Conservation (phyloP, 2,113 vertebrate species). For the Prunella himalayana region DNA sequence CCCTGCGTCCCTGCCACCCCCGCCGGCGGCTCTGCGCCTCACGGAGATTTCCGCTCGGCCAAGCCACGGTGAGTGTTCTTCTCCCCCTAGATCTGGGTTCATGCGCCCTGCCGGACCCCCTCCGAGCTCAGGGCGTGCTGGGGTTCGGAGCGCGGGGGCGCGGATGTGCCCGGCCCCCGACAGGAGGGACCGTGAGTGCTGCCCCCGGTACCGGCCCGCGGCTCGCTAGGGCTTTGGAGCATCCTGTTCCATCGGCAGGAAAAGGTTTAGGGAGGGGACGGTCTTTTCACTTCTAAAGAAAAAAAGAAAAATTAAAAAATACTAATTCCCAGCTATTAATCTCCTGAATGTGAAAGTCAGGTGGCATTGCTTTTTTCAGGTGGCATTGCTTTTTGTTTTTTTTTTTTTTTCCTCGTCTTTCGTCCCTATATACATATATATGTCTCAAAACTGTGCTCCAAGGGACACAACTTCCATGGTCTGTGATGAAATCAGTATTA, state of each 20-base stretch:
- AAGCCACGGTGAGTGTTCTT: not conserved
- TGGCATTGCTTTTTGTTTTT: not conserved
- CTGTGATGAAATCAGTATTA: not conserved
- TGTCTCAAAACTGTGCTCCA: not conserved
- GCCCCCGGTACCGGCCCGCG: not conserved
- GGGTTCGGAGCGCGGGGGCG: not conserved
- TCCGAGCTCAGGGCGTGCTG: not conserved
- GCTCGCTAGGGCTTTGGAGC: not conserved
- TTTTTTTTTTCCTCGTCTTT: fast-evolving
- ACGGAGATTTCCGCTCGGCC: not conserved
- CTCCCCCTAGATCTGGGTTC: fast-evolving
- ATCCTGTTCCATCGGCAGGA: fast-evolving
- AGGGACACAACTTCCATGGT: not conserved
- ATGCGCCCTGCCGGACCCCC: fast-evolving
- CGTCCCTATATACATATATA: fast-evolving
- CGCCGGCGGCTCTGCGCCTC: not conserved
- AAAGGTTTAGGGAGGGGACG: too few species aligned
- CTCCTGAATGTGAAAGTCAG: not conserved
- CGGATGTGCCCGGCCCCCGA: not conserved
- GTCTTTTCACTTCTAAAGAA: not conserved
- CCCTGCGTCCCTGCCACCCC: not conserved
- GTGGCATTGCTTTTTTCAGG: not conserved
- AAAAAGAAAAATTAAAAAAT: too few species aligned
- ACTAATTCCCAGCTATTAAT: fast-evolving
- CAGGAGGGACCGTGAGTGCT: not conserved